Evolutionary conservation across 1,140 invertebrate genomes (phyloP).

Genomic region (Belonocnema kinseyi): DNA sequence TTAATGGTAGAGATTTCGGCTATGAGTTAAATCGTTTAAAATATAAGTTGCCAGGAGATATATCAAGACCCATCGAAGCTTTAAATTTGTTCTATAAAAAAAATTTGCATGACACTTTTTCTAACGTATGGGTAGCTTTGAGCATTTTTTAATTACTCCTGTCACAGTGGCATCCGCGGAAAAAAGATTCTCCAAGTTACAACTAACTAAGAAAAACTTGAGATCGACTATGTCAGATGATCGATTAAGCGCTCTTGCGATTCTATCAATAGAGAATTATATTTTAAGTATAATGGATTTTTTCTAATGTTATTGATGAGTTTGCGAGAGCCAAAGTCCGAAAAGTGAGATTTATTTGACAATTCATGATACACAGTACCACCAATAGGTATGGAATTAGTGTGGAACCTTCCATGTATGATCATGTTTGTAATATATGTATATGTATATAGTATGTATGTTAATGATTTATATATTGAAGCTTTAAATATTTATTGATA

Average conservation of each 20-base stretch:
- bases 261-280: background rate
- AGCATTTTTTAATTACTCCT: background rate
- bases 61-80: background rate
- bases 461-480: no score
- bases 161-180: no score
- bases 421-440: no score
- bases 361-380: no score
- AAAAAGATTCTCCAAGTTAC: background rate
- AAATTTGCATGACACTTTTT: background rate
- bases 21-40: background rate
- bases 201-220: background rate
- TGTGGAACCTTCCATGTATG: no score
- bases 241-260: no score
- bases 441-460: no score
- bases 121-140: background rate
- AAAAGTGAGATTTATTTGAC: no score
- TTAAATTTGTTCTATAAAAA: background rate
- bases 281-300: background rate
- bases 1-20: background rate
- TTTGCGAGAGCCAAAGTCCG: background rate
- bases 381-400: no score
- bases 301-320: background rate
- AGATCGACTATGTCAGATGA: background rate
- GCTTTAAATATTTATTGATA: no score
- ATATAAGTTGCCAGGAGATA: background rate